Percentiles rank a stretch among this genome's conserved stretches.
phyloP scores from a whole-genome alignment of 2,797 vertebrate genomes.

The Argentina silus region DNA sequence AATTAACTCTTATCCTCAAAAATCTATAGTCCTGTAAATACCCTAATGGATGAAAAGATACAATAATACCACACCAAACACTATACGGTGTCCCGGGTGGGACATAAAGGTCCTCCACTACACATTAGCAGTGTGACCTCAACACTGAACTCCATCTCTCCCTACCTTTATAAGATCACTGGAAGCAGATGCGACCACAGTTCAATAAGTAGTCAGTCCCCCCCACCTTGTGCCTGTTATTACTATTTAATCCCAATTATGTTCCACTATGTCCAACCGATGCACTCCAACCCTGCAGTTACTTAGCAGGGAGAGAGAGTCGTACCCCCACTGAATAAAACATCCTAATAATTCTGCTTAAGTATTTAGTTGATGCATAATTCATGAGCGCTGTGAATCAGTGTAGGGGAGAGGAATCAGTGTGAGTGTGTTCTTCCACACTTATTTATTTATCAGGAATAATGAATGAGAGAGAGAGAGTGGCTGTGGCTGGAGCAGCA shows the following conservation, averaged over 20 bases:
- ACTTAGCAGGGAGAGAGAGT: constrained; percentile 24
- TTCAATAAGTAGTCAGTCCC: constrained; percentile 25
- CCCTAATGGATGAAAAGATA: neutral
- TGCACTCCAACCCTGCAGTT: neutral
- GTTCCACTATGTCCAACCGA: constrained; percentile 36
- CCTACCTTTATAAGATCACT: neutral
- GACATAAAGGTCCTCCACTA: neutral
- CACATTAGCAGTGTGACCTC: neutral
- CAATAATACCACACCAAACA: neutral
- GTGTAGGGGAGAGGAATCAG: constrained; percentile 45
- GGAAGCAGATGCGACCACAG: neutral
- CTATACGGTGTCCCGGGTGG: constrained; percentile 2
- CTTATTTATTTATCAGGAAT: constrained; percentile 66
- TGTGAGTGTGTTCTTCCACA: constrained; percentile 1
- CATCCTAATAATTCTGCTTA: constrained; percentile 71
- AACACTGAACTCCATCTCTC: neutral
- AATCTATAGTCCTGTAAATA: neutral
- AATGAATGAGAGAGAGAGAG: constrained; percentile 32
- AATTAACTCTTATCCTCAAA: too few relatives aligned
- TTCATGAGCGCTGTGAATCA: constrained; percentile 58
- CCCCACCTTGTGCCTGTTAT: constrained; percentile 50
- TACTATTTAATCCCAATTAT: constrained; percentile 68
- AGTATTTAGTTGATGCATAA: constrained; percentile 67
- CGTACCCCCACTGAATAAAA: constrained; percentile 62
- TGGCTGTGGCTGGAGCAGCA: constrained; percentile 23